Percentiles rank a stretch among this genome's conserved stretches.
Conservation (phyloP, 2,113 vertebrate species). For the Cygnus atratus region DNA sequence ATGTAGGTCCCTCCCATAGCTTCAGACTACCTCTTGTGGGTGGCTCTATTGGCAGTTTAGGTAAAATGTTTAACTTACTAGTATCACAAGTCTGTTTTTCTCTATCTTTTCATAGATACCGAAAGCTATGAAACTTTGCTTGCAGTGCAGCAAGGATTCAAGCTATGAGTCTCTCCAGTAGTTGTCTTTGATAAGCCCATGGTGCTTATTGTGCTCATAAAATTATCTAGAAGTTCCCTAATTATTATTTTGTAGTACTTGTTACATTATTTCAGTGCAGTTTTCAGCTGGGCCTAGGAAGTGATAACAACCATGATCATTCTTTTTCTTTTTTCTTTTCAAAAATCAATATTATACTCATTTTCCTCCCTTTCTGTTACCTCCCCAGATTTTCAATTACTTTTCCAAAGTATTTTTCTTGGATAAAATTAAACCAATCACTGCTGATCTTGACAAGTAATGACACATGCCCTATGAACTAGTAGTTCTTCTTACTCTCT, state of each 20-base stretch:
- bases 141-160: no score
- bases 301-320: background rate
- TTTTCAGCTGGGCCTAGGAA: background rate
- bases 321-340: background rate
- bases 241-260: background rate
- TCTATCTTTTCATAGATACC: background rate
- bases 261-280: background rate
- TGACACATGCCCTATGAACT: background rate
- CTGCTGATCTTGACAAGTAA: background rate
- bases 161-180: background rate
- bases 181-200: background rate
- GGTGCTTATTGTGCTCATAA: background rate
- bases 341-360: background rate
- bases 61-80: background rate
- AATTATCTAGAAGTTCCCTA: background rate
- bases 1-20: background rate
- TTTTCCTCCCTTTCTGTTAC: background rate
- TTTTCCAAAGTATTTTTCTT: background rate
- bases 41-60: background rate
- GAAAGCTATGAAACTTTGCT: no score
- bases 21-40: background rate
- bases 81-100: background rate
- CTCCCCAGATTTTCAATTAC: background rate
- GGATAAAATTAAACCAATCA: slow-evolving; percentile 10
- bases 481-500: background rate